A percentile compares a stretch with the other conserved stretches of the same genome.
phyloP scores from a whole-genome alignment of 1,140 invertebrate species.

The Magallana angulata region DNA sequence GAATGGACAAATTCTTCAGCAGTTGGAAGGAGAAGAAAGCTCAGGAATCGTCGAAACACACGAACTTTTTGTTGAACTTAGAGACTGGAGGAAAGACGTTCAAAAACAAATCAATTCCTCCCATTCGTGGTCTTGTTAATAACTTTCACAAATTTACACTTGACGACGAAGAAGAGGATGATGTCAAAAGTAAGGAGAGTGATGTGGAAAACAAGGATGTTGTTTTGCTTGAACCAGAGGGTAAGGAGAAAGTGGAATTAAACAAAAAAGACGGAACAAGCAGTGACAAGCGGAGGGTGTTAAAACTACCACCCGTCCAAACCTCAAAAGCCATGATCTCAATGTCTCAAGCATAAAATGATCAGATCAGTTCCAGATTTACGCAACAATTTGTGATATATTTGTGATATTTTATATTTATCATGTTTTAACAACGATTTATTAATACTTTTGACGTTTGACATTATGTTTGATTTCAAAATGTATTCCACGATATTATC shows the following conservation, averaged over 20 bases:
- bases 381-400: no score
- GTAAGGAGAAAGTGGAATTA: neutral
- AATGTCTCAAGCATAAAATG: neutral
- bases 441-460: no score
- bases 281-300: neutral
- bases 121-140: conserved; percentile 51
- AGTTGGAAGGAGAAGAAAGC: conserved; percentile 23
- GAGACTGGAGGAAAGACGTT: conserved; percentile 27
- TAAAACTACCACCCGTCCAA: conserved; percentile 32
- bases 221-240: neutral
- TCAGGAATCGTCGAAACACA: conserved; percentile 22
- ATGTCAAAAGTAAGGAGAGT: neutral
- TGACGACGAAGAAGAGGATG: conserved; percentile 9
- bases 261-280: neutral
- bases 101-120: conserved; percentile 40
- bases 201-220: neutral
- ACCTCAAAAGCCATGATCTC: conserved; percentile 22
- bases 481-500: no score
- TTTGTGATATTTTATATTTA: no score
- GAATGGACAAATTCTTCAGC: conserved; percentile 57
- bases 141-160: conserved; percentile 36
- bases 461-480: no score
- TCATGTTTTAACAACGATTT: no score
- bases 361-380: no score
- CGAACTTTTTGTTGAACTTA: conserved; percentile 7